These are phyloP conservation scores for Anolis carolinensis DNA, from an alignment of 2,113 vertebrate species.

Conservation along the genomic window DNA sequence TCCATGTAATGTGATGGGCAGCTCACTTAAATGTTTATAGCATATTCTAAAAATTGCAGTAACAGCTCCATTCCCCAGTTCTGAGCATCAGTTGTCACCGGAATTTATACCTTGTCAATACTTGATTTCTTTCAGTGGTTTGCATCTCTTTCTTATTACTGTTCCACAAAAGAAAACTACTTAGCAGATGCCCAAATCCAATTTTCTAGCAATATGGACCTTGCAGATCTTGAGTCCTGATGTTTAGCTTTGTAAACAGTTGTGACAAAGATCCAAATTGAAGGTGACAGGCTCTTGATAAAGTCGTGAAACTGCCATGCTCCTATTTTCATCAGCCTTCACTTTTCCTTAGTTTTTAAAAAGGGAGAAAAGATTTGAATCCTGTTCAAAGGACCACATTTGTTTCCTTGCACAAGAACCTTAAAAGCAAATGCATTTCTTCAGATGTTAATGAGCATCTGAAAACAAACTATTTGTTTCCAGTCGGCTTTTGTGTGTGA, in stretches of 20 bases:
- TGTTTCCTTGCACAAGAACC: background rate
- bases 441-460: background rate
- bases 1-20: background rate
- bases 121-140: background rate
- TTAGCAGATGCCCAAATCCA: constrained; percentile 18
- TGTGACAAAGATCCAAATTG: constrained; percentile 18
- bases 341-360: background rate
- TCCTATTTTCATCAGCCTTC: background rate
- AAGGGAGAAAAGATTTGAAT: constrained; percentile 1
- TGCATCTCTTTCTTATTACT: background rate
- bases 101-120: background rate
- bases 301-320: constrained; percentile 8
- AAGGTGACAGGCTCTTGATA: constrained; percentile 32
- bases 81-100: constrained; percentile 2
- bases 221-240: background rate
- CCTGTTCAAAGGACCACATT: constrained; percentile 11
- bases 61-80: background rate
- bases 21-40: constrained; percentile 10
- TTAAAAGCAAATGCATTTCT: background rate
- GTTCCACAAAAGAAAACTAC: background rate
- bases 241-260: constrained; percentile 3
- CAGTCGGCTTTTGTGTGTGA: background rate
- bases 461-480: background rate
- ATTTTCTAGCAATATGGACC: constrained; percentile 15
- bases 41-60: background rate